Base-by-base conservation (phyloP, 1,140 invertebrate genomes). In the Leptinotarsa undecemlineata region DNA sequence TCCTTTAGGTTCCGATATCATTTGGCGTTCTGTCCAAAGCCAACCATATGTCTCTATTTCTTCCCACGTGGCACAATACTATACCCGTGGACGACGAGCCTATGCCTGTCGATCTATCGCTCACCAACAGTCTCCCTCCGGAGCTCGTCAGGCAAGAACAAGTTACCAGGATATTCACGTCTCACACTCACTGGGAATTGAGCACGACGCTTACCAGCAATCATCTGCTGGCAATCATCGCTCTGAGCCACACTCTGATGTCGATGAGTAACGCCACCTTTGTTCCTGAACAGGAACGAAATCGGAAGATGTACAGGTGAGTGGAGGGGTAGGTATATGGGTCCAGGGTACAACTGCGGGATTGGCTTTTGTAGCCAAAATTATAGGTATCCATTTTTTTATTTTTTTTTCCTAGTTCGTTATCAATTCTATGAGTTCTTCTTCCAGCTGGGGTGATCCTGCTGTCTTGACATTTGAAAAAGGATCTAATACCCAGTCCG, bases 251-350 rank as follows among this genome's bases (percentile, higher is more conserved):
- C 85, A 99, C 98, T 0, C 88, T 99, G 20, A 99, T 99, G 96
- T 97, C 96, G 0, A 98, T 99, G 95, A 97, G 94, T 83, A 96
- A 96, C 82, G 95, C 96, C 33, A 96, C 95, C 20, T 98, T 99
- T 84, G 89, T 95, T 73, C 91, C 93, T 0, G 93, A 95, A 81
- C 93, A 94, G 85, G 94, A 95, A 84, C 87, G 93, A 21, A 91
- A 90, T 80, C 88, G 93, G 66, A 92, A 93, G 84, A 84, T 94
- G 81, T 91, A 93, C 80, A 91, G 92, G 86, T 88, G 76, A 74
- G 68, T 61, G 17, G n/a, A n/a, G 20, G n/a, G 26, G 47, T 19
- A 42, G 33, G 11, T n/a, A 17, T 17, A 42, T 0, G 2, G 19
- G 26, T 70, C 60, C 21, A 21, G 21, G 21, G 21, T 21, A 21